Percentiles rank a stretch among this genome's conserved stretches.
Evolutionary conservation across 2,797 vertebrate species (phyloP).

Genomic region (Odontamblyopus rebecca): DNA sequence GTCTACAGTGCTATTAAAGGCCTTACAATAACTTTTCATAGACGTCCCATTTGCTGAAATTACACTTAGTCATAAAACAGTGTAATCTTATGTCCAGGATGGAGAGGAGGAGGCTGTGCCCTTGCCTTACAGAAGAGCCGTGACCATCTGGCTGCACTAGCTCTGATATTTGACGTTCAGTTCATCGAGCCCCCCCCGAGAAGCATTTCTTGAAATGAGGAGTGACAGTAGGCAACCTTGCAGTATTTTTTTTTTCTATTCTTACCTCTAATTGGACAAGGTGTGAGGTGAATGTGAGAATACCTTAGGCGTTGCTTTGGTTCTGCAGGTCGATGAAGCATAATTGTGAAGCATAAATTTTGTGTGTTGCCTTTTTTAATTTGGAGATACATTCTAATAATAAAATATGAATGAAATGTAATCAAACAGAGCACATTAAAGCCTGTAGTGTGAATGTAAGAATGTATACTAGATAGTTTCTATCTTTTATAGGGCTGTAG

Average conservation of each 20-base stretch:
- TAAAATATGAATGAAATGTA: slow-evolving; percentile 15
- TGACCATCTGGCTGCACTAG: slow-evolving; percentile 38
- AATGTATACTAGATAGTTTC: background rate
- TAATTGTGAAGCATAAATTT: slow-evolving; percentile 35
- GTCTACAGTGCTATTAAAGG: background rate
- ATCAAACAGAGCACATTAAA: slow-evolving; percentile 23
- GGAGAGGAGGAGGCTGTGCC: slow-evolving; percentile 30
- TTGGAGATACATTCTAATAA: slow-evolving; percentile 20
- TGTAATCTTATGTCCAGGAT: background rate
- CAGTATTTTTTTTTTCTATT: slow-evolving; percentile 65
- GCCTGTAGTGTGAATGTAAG: background rate
- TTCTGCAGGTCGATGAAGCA: slow-evolving; percentile 33
- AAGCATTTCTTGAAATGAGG: slow-evolving; percentile 49
- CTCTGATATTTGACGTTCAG: slow-evolving; percentile 35
- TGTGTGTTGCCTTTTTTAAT: slow-evolving; percentile 37
- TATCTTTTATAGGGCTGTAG: slow-evolving; percentile 3
- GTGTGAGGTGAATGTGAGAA: slow-evolving; percentile 59
- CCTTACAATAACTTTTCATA: background rate
- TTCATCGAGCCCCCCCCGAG: slow-evolving; percentile 47
- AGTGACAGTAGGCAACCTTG: slow-evolving; percentile 64
- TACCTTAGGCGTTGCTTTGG: slow-evolving; percentile 31
- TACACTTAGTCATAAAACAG: background rate
- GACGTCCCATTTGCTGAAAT: slow-evolving; percentile 2
- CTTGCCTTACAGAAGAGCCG: slow-evolving; percentile 23
- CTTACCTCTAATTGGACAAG: slow-evolving; percentile 61